Evolutionary conservation across 2,888 invertebrate species (phyloP).

Genomic region (Stenolophus ochropezus): DNA sequence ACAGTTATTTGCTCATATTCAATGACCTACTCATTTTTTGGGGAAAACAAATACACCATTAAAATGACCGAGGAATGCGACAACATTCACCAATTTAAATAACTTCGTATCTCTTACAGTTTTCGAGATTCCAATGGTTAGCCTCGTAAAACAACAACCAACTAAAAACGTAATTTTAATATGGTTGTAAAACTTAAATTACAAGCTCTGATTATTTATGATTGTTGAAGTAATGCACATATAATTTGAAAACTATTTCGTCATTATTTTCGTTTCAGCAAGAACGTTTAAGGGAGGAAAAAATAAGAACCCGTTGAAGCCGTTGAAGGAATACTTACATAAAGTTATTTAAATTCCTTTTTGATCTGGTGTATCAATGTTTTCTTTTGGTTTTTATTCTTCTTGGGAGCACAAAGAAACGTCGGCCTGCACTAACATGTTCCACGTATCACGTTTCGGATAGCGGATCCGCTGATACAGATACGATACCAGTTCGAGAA

Average conservation of each 20-base stretch:
- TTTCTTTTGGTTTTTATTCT: conserved; percentile 30
- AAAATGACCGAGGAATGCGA: too few species aligned
- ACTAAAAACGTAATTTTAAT: too few species aligned
- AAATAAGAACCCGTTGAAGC: background rate
- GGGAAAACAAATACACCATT: too few species aligned
- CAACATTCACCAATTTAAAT: too few species aligned
- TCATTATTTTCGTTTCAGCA: background rate
- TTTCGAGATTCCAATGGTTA: too few species aligned
- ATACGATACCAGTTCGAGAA: conserved; percentile 26
- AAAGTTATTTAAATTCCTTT: conserved; percentile 48
- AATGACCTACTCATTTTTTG: too few species aligned
- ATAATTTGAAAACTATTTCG: background rate
- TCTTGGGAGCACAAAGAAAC: conserved; percentile 18
- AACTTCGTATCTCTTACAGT: too few species aligned
- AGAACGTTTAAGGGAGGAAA: background rate
- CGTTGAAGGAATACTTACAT: conserved; percentile 15
- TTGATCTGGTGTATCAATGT: conserved; percentile 48
- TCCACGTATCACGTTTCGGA: conserved; percentile 13
- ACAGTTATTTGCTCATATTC: too few species aligned
- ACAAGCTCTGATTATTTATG: too few species aligned
- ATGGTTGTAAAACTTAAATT: too few species aligned
- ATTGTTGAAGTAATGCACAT: background rate
- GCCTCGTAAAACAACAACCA: too few species aligned
- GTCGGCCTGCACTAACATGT: conserved; percentile 22
- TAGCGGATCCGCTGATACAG: conserved; percentile 1